A percentile compares a stretch with the other conserved stretches of the same genome.
phyloP scores from a whole-genome alignment of 2,113 vertebrate genomes.

The Falco punctatus region DNA sequence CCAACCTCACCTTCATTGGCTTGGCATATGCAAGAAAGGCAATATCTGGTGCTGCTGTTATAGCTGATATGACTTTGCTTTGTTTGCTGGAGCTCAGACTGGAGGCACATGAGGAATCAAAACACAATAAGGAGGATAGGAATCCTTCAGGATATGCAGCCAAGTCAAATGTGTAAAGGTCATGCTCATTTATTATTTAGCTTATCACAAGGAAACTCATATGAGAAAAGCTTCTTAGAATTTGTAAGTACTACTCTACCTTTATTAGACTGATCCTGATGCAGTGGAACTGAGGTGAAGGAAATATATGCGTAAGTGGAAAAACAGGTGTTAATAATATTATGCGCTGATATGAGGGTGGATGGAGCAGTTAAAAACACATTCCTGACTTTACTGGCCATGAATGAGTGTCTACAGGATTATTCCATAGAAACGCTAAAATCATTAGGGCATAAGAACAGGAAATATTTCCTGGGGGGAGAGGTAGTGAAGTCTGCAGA shows the following conservation, averaged over 20 bases:
- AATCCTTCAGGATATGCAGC: not conserved
- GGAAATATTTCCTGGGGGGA: not conserved
- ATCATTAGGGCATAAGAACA: not conserved
- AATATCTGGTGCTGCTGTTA: not conserved
- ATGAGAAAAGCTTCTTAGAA: not conserved
- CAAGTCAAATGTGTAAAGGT: not conserved
- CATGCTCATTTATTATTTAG: slow-evolving; percentile 19
- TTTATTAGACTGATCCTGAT: not conserved
- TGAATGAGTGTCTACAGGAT: not conserved
- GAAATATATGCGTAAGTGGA: not conserved
- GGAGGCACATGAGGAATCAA: not conserved
- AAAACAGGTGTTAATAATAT: slow-evolving; percentile 7
- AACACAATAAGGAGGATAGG: not conserved
- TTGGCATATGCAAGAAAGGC: not conserved
- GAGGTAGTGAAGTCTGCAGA: not conserved
- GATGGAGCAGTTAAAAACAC: not conserved
- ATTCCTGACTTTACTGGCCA: not conserved
- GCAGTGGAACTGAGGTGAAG: not conserved
- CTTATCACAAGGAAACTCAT: not conserved
- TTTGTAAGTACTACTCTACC: not conserved
- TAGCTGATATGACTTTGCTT: not conserved
- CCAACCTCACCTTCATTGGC: not conserved
- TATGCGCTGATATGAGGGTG: not conserved
- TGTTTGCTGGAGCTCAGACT: not conserved
- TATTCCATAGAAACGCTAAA: not conserved